Evolutionary conservation across 2,797 vertebrate genomes (phyloP), one percentile per base, ranked within the genome.

Genomic region (Centropyge bicolor): DNA sequence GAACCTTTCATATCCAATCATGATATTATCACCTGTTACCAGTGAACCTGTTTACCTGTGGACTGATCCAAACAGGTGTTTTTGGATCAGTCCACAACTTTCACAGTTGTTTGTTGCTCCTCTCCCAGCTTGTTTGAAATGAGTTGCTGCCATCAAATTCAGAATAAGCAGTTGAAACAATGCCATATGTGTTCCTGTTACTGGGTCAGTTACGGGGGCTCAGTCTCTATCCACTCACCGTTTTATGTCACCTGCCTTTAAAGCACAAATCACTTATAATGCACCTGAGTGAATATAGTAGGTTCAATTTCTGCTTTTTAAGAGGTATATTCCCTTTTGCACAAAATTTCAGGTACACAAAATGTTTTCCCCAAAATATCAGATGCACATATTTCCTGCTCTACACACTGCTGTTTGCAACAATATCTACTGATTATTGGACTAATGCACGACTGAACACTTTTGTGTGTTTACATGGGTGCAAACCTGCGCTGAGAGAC

Each of bases 401-500:
- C n/a, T 54, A 14, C 17, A 4, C 3, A 49, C 19, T 40, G 19
- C 83, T 73, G 68, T 59, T 69, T 27, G 48, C 35, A 45, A 35
- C 11, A 72, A 22, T n/a, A 46, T 40, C 52, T 46, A 45, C 60
- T 66, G 67, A 78, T 63, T 74, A 49, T 16, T 63, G 19, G n/a
- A 55, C 36, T 16, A 43, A 60, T 43, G 24, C 65, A 67, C 41
- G 2, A 4, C 45, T 38, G 46, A 20, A 62, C 8, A 67, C 67
- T 6, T 67, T 22, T 43, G 27, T 41, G 49, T 59, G 27, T 3
- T 63, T 76, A 48, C 3, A 31, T 43, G 24, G 66, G 36, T 69
- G 41, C 48, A 45, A 59, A 45, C 24, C 1, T 62, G 45, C 66
- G 67, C 63, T 54, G 27, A 75, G 64, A 70, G 75, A 80, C 57